Evolutionary conservation across 2,113 vertebrate species (phyloP).

Genomic region (Xiphias gladius): DNA sequence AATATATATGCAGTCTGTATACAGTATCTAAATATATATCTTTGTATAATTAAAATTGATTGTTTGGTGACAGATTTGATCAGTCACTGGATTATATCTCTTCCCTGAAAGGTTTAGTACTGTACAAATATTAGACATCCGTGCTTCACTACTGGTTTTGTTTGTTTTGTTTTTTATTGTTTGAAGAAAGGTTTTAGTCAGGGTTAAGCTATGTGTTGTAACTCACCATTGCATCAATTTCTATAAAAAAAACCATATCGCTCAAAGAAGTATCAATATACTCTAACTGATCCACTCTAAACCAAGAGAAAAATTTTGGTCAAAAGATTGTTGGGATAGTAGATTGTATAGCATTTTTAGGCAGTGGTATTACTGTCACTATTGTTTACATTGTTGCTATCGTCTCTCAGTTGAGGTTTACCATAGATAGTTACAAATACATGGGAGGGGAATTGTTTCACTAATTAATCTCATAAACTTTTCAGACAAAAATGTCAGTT

Average conservation of each 20-base stretch:
- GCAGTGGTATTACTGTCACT: neutral
- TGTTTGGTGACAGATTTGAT: neutral
- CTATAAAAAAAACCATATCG: neutral
- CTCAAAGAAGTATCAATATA: neutral
- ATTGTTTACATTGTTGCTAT: constrained; percentile 19
- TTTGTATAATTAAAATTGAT: neutral
- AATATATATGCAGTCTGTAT: neutral
- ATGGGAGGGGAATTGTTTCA: constrained; percentile 39
- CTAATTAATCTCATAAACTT: constrained; percentile 63
- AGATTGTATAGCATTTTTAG: neutral
- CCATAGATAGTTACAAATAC: constrained; percentile 50
- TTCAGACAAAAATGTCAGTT: constrained; percentile 72
- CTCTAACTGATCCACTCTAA: neutral
- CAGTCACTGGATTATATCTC: neutral
- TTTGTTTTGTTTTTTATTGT: neutral
- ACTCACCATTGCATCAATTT: neutral
- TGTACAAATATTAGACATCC: neutral
- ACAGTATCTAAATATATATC: neutral
- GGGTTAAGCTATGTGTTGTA: neutral
- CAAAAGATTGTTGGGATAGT: neutral
- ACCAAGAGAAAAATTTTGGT: neutral
- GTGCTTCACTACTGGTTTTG: neutral
- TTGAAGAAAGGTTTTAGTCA: neutral
- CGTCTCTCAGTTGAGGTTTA: constrained; percentile 34
- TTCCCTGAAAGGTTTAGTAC: no score